Conservation (phyloP, 2,113 vertebrate species). For the human region DNA sequence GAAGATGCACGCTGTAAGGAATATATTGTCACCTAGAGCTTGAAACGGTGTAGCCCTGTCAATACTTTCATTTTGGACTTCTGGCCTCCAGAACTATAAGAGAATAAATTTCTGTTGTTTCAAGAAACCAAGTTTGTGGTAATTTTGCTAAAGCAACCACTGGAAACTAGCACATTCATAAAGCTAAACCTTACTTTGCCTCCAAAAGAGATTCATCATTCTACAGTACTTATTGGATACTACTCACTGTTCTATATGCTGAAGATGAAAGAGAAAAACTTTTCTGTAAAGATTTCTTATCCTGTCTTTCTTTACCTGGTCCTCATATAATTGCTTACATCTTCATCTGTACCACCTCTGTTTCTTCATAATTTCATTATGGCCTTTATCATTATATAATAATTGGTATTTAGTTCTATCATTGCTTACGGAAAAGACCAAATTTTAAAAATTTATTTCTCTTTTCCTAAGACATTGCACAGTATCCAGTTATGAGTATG, state of each 20-base stretch:
- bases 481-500: not conserved
- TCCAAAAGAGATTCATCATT: not conserved
- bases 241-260: not conserved
- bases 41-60: fast-evolving
- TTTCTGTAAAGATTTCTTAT: not conserved
- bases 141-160: not conserved
- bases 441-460: not conserved
- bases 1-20: not conserved
- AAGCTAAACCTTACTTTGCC: not conserved
- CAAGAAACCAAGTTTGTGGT: not conserved
- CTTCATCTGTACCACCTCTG: not conserved
- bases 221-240: not conserved
- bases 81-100: not conserved
- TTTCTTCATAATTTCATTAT: not conserved
- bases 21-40: fast-evolving
- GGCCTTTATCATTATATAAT: not conserved
- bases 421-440: not conserved
- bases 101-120: not conserved
- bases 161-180: not conserved
- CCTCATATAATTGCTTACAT: not conserved
- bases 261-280: not conserved
- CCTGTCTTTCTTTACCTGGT: not conserved
- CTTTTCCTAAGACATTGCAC: not conserved
- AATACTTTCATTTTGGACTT: not conserved
- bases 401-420: not conserved